Evolutionary conservation across 92 coral and sea anemone genomes (phyloP).

Genomic region (Epizoanthus ramosus): DNA sequence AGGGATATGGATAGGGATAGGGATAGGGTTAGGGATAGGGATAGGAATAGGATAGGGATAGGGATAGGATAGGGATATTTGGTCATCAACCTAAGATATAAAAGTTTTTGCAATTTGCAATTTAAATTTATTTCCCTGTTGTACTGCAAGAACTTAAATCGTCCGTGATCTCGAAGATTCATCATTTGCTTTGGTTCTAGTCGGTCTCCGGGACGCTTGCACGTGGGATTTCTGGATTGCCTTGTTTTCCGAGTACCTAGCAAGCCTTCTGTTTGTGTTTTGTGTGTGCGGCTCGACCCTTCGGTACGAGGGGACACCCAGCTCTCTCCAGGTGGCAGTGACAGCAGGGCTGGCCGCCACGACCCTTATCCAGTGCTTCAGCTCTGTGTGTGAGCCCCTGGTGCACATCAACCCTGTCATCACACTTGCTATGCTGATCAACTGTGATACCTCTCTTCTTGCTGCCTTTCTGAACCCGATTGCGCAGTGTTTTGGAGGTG

Average conservation of each 20-base stretch:
- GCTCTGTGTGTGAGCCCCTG: conserved; percentile 39
- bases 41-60: too few species aligned
- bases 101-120: too few species aligned
- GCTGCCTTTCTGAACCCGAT: conserved; percentile 24
- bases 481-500: conserved; percentile 39
- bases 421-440: conserved; percentile 33
- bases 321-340: conserved; percentile 35
- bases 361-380: conserved; percentile 33
- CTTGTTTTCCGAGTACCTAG: conserved; percentile 38
- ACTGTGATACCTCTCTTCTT: conserved; percentile 27
- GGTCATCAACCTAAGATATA: too few species aligned
- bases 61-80: too few species aligned
- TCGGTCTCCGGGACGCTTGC: conserved; percentile 30
- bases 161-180: background rate
- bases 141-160: background rate
- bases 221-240: conserved; percentile 39
- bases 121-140: background rate
- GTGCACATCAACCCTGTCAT: conserved; percentile 36
- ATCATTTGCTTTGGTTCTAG: background rate
- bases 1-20: too few species aligned
- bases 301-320: conserved; percentile 24
- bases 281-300: conserved; percentile 34
- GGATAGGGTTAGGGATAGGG: too few species aligned
- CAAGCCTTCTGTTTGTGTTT: conserved; percentile 33
- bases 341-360: conserved; percentile 37